Percentiles rank a stretch among this genome's conserved stretches.
Conservation (phyloP, 2,113 vertebrate genomes). For the Lampris incognitus region DNA sequence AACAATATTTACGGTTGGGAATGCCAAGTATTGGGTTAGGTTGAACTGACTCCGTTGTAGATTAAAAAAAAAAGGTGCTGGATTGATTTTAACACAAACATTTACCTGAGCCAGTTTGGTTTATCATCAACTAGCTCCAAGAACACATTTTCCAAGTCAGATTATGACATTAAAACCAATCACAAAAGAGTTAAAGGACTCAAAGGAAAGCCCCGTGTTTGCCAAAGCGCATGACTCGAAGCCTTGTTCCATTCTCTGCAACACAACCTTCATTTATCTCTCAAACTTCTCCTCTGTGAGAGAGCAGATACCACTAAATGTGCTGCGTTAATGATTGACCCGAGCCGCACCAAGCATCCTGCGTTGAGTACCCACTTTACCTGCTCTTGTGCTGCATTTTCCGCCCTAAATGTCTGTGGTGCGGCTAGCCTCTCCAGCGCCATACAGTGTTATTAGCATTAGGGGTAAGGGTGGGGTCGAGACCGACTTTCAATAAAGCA, state of each 20-base stretch:
- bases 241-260: constrained; percentile 51
- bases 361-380: constrained; percentile 71
- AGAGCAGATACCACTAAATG: constrained; percentile 73
- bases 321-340: constrained; percentile 80
- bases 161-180: constrained; percentile 40
- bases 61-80: constrained; percentile 12
- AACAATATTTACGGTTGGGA: background rate
- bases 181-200: constrained; percentile 55
- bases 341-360: constrained; percentile 59
- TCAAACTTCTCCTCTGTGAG: constrained; percentile 52
- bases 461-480: constrained; percentile 45
- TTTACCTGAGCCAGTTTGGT: constrained; percentile 14
- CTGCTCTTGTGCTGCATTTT: constrained; percentile 72
- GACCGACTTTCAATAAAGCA: constrained; percentile 71
- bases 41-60: constrained; percentile 8
- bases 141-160: constrained; percentile 43
- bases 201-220: constrained; percentile 61
- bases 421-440: constrained; percentile 56
- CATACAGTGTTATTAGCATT: constrained; percentile 73
- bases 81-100: constrained; percentile 24
- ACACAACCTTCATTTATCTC: constrained; percentile 77
- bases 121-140: constrained; percentile 29
- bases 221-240: constrained; percentile 58
- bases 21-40: background rate
- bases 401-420: constrained; percentile 74